phyloP scores from a whole-genome alignment of 1,140 invertebrate genomes.

The Archivesica marissinica region DNA sequence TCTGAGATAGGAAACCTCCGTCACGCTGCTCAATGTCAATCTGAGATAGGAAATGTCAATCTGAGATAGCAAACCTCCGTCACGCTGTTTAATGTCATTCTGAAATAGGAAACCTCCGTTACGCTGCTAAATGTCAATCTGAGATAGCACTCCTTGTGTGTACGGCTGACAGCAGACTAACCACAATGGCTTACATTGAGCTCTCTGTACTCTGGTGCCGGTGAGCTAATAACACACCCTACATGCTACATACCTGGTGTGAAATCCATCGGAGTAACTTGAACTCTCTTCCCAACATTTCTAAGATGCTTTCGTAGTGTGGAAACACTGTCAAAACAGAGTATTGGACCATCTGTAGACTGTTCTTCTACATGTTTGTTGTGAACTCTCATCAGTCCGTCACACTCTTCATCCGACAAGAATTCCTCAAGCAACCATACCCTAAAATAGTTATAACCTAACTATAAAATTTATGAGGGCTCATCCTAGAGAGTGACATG shows the following conservation, averaged over 20 bases:
- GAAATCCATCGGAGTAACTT: constrained; percentile 79
- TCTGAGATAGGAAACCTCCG: no score
- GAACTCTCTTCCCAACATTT: constrained; percentile 68
- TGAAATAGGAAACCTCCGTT: no score
- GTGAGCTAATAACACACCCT: no score
- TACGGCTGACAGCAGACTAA: no score
- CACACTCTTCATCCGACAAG: constrained; percentile 80
- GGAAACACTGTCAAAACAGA: constrained; percentile 81
- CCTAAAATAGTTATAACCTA: constrained; percentile 59
- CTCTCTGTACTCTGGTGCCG: no score
- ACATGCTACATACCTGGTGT: constrained; percentile 76
- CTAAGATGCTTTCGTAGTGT: constrained; percentile 79
- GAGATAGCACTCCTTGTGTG: no score
- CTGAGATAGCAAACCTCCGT: no score
- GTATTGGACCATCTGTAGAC: constrained; percentile 72
- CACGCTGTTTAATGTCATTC: no score
- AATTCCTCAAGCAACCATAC: constrained; percentile 82
- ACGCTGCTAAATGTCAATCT: no score
- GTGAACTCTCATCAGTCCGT: constrained; percentile 79
- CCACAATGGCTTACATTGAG: no score
- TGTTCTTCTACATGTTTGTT: constrained; percentile 77
- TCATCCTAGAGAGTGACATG: background rate
- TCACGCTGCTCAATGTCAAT: no score
- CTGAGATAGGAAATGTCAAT: no score
- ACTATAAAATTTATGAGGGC: background rate